These are phyloP conservation scores for Nasonia longicornis DNA, from an alignment of 1,140 invertebrate genomes.

Conservation along the genomic window DNA sequence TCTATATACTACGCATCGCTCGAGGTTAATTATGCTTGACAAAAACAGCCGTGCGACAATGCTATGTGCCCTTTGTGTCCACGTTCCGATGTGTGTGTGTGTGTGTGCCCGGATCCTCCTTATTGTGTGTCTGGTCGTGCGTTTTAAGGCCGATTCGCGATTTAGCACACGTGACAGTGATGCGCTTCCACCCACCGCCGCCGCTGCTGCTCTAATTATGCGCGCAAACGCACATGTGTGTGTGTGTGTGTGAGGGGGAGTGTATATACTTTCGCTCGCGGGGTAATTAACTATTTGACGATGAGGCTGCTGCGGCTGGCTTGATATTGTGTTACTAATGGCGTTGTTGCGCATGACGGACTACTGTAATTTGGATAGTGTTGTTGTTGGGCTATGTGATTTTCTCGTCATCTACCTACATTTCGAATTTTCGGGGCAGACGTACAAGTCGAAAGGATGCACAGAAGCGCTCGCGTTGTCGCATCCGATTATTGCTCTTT, in stretches of 20 bases:
- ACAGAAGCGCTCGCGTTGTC: too few relatives aligned
- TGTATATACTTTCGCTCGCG: background rate
- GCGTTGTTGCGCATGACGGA: background rate
- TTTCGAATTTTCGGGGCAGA: background rate
- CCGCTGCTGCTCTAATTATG: background rate
- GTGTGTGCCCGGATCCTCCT: background rate
- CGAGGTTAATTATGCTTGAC: background rate
- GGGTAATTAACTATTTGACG: background rate
- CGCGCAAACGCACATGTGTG: background rate
- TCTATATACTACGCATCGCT: background rate
- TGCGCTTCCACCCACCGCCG: background rate
- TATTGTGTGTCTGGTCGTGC: too few relatives aligned
- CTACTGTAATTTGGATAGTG: background rate
- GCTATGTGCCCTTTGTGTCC: background rate
- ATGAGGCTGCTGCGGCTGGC: background rate
- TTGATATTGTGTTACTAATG: background rate
- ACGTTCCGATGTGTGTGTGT: background rate
- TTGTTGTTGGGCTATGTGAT: too few relatives aligned
- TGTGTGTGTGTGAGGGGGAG: background rate
- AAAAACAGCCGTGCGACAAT: background rate
- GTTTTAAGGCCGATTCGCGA: background rate
- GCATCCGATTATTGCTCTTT: too few relatives aligned
- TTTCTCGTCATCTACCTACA: background rate
- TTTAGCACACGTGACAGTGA: background rate
- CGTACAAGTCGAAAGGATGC: too few relatives aligned